Evolutionary conservation across 2,113 vertebrate species (phyloP).

Genomic region (Hippolais icterina): DNA sequence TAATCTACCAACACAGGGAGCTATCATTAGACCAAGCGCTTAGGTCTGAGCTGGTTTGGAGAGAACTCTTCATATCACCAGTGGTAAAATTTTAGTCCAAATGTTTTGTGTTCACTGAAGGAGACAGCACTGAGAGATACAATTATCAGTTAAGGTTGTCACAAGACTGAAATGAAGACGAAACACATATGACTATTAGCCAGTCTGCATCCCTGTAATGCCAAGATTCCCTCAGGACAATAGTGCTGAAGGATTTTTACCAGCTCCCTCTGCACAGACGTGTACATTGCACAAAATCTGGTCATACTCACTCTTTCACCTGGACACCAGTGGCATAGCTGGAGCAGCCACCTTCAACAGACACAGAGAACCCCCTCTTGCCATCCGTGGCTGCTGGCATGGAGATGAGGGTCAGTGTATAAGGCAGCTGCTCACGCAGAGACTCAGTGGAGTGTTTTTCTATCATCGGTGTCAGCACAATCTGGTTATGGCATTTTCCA

Average conservation of each 20-base stretch:
- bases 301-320: slow-evolving; percentile 91
- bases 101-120: not conserved
- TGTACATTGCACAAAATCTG: not conserved
- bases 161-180: not conserved
- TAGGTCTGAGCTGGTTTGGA: not conserved
- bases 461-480: slow-evolving; percentile 90
- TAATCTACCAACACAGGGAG: not conserved
- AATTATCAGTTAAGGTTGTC: not conserved
- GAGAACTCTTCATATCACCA: not conserved
- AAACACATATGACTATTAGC: not conserved
- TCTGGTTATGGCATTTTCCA: slow-evolving; percentile 93
- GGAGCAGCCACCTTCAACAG: slow-evolving; percentile 81
- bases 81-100: not conserved
- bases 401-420: slow-evolving; percentile 91
- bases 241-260: not conserved
- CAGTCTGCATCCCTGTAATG: not conserved
- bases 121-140: not conserved
- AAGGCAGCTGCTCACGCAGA: slow-evolving; percentile 85
- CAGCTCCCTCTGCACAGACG: not conserved
- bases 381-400: slow-evolving; percentile 90
- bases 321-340: slow-evolving; percentile 85
- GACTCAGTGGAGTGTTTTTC: slow-evolving; percentile 88
- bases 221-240: not conserved
- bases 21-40: not conserved
- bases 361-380: slow-evolving; percentile 88